Evolutionary conservation across 53 echinoderm and acorn worm species (phyloP).

Genomic region (Arbacia lixula): DNA sequence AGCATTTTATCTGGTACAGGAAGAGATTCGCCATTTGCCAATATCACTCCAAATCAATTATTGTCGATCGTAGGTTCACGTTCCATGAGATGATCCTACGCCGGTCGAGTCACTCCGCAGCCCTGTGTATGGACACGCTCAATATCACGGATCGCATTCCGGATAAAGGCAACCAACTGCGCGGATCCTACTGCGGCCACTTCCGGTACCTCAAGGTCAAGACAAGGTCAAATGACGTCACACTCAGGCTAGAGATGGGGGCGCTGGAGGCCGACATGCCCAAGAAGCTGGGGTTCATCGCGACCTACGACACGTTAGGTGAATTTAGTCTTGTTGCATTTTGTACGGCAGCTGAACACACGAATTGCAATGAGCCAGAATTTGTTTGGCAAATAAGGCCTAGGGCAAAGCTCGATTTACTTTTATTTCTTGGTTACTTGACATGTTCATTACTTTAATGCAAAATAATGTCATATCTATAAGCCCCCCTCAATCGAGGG

Average conservation of each 20-base stretch:
- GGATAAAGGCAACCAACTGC: constrained; percentile 51
- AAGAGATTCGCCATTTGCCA: too few relatives aligned
- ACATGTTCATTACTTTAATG: too few relatives aligned
- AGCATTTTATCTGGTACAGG: too few relatives aligned
- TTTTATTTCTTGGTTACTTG: too few relatives aligned
- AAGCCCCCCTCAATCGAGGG: too few relatives aligned
- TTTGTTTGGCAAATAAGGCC: too few relatives aligned
- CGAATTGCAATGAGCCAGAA: too few relatives aligned
- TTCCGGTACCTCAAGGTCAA: constrained; percentile 75
- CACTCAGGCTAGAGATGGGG: constrained; percentile 72
- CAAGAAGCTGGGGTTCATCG: constrained; percentile 88
- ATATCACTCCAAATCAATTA: too few relatives aligned
- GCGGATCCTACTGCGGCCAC: constrained; percentile 93
- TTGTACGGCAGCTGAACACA: background rate
- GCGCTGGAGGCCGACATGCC: constrained; percentile 82
- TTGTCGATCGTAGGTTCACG: constrained; percentile 44
- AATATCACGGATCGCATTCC: constrained; percentile 85
- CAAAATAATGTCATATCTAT: too few relatives aligned
- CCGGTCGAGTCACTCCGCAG: constrained; percentile 58
- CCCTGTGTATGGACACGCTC: constrained; percentile 73
- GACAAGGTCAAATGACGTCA: constrained; percentile 84
- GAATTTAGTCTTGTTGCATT: background rate
- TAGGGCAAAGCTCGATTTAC: too few relatives aligned
- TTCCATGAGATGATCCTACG: constrained; percentile 82
- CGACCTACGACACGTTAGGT: constrained; percentile 82